These are phyloP conservation scores for Xiphydria camelus DNA, from an alignment of 2,888 invertebrate genomes.

Conservation along the genomic window DNA sequence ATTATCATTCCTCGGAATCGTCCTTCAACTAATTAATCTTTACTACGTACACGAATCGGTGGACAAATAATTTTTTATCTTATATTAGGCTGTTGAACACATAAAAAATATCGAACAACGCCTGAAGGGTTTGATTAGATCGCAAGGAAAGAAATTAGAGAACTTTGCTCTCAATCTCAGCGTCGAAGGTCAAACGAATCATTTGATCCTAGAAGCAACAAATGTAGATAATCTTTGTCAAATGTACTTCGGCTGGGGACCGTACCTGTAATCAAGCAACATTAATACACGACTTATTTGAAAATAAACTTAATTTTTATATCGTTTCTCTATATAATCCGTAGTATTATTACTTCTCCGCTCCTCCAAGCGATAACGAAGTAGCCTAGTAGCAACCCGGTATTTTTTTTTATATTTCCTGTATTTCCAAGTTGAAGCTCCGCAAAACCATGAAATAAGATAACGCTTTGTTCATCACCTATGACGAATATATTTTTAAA, in stretches of 20 bases:
- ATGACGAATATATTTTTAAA: slow-evolving; percentile 10
- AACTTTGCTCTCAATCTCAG: slow-evolving; percentile 74
- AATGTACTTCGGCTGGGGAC: slow-evolving; percentile 98
- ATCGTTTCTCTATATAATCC: not conserved
- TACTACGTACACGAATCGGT: too few species aligned
- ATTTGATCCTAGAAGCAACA: slow-evolving; percentile 89
- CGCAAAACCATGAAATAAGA: slow-evolving; percentile 42
- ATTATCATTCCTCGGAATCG: not conserved
- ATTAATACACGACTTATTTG: not conserved
- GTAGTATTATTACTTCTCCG: not conserved
- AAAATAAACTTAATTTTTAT: not conserved
- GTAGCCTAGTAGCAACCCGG: too few species aligned
- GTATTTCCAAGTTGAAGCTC: slow-evolving; percentile 27
- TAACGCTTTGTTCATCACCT: slow-evolving; percentile 40
- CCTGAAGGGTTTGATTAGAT: slow-evolving; percentile 73
- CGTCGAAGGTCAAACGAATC: slow-evolving; percentile 92
- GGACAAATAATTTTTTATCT: too few species aligned
- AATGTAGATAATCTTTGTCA: slow-evolving; percentile 85
- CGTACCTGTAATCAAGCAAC: slow-evolving; percentile 70
- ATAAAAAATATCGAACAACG: slow-evolving; percentile 83
- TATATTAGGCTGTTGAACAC: slow-evolving; percentile 73
- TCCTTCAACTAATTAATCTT: not conserved
- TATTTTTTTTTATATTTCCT: too few species aligned
- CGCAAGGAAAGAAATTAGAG: slow-evolving; percentile 59
- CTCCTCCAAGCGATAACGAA: too few species aligned